These are phyloP conservation scores for Stegana nigrithorax DNA, from an alignment of 2,888 invertebrate species.

Conservation along the genomic window DNA sequence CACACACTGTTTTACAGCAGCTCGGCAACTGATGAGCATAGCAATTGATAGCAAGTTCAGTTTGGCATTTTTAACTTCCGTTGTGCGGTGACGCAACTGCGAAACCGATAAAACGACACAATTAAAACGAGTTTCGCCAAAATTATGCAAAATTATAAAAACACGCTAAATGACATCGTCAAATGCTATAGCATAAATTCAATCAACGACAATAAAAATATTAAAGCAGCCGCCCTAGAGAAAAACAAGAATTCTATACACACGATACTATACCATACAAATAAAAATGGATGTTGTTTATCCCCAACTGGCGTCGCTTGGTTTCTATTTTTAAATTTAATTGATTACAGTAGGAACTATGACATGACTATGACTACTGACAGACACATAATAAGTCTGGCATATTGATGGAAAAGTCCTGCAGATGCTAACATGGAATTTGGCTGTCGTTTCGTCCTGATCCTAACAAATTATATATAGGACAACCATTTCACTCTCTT, in stretches of 20 bases:
- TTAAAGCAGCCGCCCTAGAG: neutral
- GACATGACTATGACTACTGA: too few relatives aligned
- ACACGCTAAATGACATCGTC: too few relatives aligned
- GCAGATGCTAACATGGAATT: too few relatives aligned
- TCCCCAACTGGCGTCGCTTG: too few relatives aligned
- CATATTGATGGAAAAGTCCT: too few relatives aligned
- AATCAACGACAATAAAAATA: slow-evolving; percentile 6
- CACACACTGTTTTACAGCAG: neutral
- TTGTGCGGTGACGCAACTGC: neutral
- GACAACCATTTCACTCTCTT: too few relatives aligned
- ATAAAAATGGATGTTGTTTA: neutral
- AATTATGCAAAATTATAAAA: slow-evolving; percentile 8
- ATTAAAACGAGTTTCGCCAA: slow-evolving; percentile 1
- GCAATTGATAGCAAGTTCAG: too few relatives aligned
- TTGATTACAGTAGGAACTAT: too few relatives aligned
- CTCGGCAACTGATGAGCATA: neutral
- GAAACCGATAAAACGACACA: neutral
- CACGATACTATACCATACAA: neutral
- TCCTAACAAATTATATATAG: too few relatives aligned
- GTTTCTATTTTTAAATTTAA: too few relatives aligned
- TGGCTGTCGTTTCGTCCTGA: too few relatives aligned
- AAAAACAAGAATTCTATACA: neutral
- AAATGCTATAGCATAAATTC: neutral
- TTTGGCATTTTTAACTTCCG: neutral
- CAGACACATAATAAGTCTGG: too few relatives aligned